Evolutionary conservation across 2,113 vertebrate species (phyloP).

Genomic region (Vicugna pacos): DNA sequence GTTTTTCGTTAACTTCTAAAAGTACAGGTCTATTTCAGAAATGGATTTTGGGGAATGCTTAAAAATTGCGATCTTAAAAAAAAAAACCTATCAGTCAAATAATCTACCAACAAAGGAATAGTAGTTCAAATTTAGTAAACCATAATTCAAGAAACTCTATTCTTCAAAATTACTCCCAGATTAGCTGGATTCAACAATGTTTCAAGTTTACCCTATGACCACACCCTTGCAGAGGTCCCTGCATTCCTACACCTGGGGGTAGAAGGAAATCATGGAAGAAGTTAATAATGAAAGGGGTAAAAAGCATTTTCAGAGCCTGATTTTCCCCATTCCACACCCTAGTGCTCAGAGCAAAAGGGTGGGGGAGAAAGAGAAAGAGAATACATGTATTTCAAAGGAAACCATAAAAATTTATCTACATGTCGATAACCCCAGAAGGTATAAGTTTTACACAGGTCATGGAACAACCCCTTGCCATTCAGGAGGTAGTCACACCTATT

Average conservation of each 20-base stretch:
- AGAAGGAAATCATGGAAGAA: constrained; percentile 85
- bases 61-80: constrained; percentile 5
- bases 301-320: constrained; percentile 82
- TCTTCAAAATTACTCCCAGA: constrained; percentile 81
- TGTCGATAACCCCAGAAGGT: constrained; percentile 58
- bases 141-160: constrained; percentile 81
- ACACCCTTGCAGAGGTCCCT: constrained; percentile 79
- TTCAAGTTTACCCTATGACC: constrained; percentile 81
- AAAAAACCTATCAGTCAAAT: background rate
- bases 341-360: constrained; percentile 75
- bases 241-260: constrained; percentile 85
- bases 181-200: constrained; percentile 79
- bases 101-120: background rate
- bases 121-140: constrained; percentile 66
- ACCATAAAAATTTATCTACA: constrained; percentile 51
- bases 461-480: constrained; percentile 47
- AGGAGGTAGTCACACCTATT: constrained; percentile 30
- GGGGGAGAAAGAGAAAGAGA: constrained; percentile 33
- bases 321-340: constrained; percentile 81
- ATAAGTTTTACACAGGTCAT: constrained; percentile 17
- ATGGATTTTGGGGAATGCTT: background rate
- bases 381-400: constrained; percentile 51
- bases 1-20: constrained; percentile 43
- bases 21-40: constrained; percentile 39
- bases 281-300: constrained; percentile 85